Evolutionary conservation across 2,113 vertebrate genomes (phyloP), one percentile per base, ranked within the genome.

Genomic region (Embiotoca jacksoni): DNA sequence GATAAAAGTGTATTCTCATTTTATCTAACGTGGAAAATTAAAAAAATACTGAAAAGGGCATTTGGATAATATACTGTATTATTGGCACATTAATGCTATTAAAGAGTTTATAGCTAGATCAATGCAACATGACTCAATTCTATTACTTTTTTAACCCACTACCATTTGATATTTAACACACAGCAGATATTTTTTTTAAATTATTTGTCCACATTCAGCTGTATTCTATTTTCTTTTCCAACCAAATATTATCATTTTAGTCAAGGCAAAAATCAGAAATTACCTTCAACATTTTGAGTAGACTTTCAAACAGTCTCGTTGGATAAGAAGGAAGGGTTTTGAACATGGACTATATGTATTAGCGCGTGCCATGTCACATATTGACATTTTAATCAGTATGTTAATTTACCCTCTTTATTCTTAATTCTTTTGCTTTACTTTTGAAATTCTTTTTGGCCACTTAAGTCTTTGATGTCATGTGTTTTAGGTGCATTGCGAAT

Each of bases 181-280:
- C 54, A 30, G 16, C 1, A 41, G 13, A 64, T 62, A n/a, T 64
- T 65, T 15, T 15, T 23, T 3, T 59, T 35, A 56, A 3, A 69
- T 71, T 39, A 53, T 71, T 65, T 49, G 7, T 9, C 3, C 13
- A 80, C 15, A 41, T 54, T 67, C 13, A 71, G 6, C 15, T 47
- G 30, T 41, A 60, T 39, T 90, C 52, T 84, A 68, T 80, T 71
- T 63, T 68, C 75, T 75, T 85, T 82, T 79, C 74, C 82, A 85
- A 85, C 81, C 75, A 88, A 85, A 88, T 75, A 83, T 50, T 41
- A 71, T 61, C 11, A 62, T 83, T 59, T 69, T 57, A 50, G 35
- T 50, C 65, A 83, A 75, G 65, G 78, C 78, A 71, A 56, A 66
- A 62, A 65, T 41, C 7, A 62, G 3, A 75, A 23, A 31, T 49